These are phyloP conservation scores for Pipistrellus nathusii DNA, from an alignment of 2,797 vertebrate species.

Conservation along the genomic window DNA sequence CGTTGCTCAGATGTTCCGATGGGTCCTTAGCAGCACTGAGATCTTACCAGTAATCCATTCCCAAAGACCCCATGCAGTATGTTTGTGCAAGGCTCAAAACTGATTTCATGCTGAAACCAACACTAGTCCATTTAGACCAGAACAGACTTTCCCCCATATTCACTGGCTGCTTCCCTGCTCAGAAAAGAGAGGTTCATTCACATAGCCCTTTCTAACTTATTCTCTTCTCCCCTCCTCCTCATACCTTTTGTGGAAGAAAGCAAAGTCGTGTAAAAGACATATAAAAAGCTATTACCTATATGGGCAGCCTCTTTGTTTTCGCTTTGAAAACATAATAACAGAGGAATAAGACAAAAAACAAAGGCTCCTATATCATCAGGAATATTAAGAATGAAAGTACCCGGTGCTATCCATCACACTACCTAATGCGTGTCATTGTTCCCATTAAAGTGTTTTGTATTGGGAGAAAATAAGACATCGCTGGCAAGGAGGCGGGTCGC, in stretches of 20 bases:
- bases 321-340: constrained; percentile 55
- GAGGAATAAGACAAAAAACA: constrained; percentile 55
- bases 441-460: constrained; percentile 62
- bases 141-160: not conserved
- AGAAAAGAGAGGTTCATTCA: not conserved
- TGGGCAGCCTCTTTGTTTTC: not conserved
- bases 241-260: not conserved
- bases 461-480: constrained; percentile 68
- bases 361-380: not conserved
- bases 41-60: not conserved
- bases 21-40: not conserved
- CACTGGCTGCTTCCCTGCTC: not conserved
- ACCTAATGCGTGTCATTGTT: constrained; percentile 71
- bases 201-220: not conserved
- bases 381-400: constrained; percentile 56
- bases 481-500: constrained; percentile 43
- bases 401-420: constrained; percentile 25
- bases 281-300: not conserved
- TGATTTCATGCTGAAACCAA: constrained; percentile 49
- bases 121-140: not conserved
- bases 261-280: not conserved
- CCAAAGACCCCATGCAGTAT: not conserved
- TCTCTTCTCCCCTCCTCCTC: not conserved
- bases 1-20: not conserved
- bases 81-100: not conserved